phyloP scores from a whole-genome alignment of 2,113 vertebrate species.

The Verasper variegatus region DNA sequence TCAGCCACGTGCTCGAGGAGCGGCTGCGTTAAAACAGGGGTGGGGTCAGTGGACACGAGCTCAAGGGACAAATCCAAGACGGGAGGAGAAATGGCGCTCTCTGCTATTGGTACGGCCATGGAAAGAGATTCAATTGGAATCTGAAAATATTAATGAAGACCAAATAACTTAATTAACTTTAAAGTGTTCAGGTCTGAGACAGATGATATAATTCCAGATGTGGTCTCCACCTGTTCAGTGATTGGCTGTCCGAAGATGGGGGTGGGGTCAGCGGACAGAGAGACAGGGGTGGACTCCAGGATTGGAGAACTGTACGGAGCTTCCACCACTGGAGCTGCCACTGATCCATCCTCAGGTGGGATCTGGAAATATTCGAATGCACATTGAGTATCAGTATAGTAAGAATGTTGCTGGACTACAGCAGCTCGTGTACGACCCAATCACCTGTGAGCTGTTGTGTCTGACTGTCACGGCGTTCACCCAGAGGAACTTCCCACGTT shows the following conservation, averaged over 20 bases:
- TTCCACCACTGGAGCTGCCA: slow-evolving; percentile 31
- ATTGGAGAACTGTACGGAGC: slow-evolving; percentile 11
- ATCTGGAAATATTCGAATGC: slow-evolving; percentile 34
- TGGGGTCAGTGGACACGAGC: slow-evolving; percentile 47
- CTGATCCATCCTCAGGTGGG: slow-evolving; percentile 29
- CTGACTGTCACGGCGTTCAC: slow-evolving; percentile 69
- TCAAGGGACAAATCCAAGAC: slow-evolving; percentile 25
- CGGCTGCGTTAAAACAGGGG: slow-evolving; percentile 53
- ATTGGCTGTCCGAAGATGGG: slow-evolving; percentile 56
- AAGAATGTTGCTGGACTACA: neutral
- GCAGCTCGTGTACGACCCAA: neutral
- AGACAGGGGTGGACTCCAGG: slow-evolving; percentile 18
- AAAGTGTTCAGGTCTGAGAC: neutral
- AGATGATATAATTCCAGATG: neutral
- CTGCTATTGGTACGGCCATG: slow-evolving; percentile 3
- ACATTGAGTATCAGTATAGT: neutral
- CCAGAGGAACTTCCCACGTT: slow-evolving; percentile 69
- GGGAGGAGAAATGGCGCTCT: slow-evolving; percentile 12
- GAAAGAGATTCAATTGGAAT: slow-evolving; percentile 24
- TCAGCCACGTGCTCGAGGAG: slow-evolving; percentile 69
- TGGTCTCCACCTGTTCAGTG: slow-evolving; percentile 73
- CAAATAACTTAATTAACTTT: neutral
- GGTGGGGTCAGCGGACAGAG: slow-evolving; percentile 50
- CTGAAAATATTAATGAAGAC: slow-evolving; percentile 28
- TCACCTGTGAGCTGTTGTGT: slow-evolving; percentile 81